These are phyloP conservation scores for Montipora cactus DNA, from an alignment of 64 coral and sea anemone genomes.

Conservation along the genomic window DNA sequence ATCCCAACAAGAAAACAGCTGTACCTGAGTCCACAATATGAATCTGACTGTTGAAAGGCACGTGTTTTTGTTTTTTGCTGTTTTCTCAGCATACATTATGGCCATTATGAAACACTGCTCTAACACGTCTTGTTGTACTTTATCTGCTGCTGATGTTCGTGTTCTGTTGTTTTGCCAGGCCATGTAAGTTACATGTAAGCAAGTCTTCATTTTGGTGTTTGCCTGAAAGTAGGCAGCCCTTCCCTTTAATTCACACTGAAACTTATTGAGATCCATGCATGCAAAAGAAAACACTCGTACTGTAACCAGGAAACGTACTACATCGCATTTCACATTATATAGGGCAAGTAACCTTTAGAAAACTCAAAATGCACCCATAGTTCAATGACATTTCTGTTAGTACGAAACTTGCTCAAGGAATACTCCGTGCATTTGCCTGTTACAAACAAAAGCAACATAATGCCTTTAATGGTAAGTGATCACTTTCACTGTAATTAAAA, in stretches of 20 bases:
- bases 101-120: neutral
- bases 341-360: neutral
- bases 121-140: neutral
- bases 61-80: neutral
- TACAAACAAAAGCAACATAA: neutral
- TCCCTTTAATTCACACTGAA: neutral
- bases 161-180: neutral
- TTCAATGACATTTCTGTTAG: neutral
- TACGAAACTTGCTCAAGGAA: neutral
- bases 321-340: neutral
- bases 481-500: slow-evolving; percentile 3
- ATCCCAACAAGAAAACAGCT: too few relatives aligned
- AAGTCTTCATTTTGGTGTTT: neutral
- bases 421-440: neutral
- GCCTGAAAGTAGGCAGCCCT: neutral
- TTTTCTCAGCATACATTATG: neutral
- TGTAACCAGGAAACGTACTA: neutral
- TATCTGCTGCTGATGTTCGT: neutral
- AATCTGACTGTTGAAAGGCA: too few relatives aligned
- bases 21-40: too few relatives aligned
- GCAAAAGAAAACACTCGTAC: neutral
- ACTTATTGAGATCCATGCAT: slow-evolving; percentile 12
- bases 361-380: neutral
- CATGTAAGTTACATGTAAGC: neutral
- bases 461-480: neutral